Evolutionary conservation across 2,113 vertebrate species (phyloP), one percentile per base, ranked within the genome.

Genomic region (Aplodontia rufa): DNA sequence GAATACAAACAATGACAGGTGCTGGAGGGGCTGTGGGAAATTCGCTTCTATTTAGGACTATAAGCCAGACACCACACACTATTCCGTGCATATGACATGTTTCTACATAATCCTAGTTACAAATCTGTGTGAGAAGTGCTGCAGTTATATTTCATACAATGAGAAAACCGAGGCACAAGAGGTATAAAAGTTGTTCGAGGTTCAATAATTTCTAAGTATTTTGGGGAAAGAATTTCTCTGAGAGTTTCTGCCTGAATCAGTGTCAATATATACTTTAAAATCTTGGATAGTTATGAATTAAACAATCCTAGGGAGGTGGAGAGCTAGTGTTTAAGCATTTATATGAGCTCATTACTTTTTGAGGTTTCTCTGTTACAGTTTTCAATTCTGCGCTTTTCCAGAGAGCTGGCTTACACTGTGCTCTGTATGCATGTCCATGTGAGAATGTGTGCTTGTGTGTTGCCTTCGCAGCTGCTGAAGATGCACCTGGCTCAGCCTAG

Each of bases 271-370:
- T 94, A 35, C 35, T 74, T 92, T 68, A 94, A 84, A 93, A 82
- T 64, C 49, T 89, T 84, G 45, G 37, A 22, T 53, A 78, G 19
- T 32, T 76, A 78, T 26, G 26, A 90, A 72, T 92, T 90, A 75
- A 96, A 60, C 45, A 93, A 68, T 97, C 68, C 30, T 24, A 71
- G 30, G 4, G 35, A 74, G 45, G 85, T 35, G 17, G 82, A 93
- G 19, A 53, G 51, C 22, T 94, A 94, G 51, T 93, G 91, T 87
- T 91, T 53, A 96, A 78, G 84, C 85, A 95, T 96, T 90, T 78
- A 28, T 72, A 95, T 68, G 47, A 97, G 81, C 81, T 98, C 93
- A 87, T 98, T 97, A 90, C 47, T n/a, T 60, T 88, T 55, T 55
- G 90, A 49, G 32, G 30, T 53, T 55, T 71, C 74, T 95, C 24